A percentile compares a stretch with the other conserved stretches of the same genome.
These are phyloP conservation scores for Dipus sagitta DNA, from an alignment of 2,797 vertebrate genomes.

Conservation along the genomic window DNA sequence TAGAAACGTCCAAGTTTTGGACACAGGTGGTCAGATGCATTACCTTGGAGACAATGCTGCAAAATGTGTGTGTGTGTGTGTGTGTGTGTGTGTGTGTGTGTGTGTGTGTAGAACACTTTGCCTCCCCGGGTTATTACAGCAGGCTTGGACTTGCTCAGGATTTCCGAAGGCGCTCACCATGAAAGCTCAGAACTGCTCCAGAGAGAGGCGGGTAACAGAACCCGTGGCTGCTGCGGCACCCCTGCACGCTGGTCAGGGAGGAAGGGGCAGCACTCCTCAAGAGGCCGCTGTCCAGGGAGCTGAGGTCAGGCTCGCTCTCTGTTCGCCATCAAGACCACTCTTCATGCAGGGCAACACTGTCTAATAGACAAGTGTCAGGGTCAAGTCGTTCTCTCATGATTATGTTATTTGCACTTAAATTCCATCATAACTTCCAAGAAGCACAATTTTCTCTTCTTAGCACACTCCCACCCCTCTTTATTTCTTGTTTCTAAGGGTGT, in stretches of 20 bases:
- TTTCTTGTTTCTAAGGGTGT: conserved; percentile 21
- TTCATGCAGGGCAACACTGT: not conserved
- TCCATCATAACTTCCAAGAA: not conserved
- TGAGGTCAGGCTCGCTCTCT: not conserved
- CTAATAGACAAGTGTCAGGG: not conserved
- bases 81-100: not conserved
- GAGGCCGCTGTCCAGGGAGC: not conserved
- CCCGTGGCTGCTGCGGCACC: not conserved
- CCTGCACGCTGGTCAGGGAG: not conserved
- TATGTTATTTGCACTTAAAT: not conserved
- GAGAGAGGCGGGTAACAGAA: not conserved
- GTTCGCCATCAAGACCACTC: not conserved
- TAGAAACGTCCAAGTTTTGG: not conserved
- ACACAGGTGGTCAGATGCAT: not conserved
- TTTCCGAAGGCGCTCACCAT: not conserved
- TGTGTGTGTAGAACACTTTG: not conserved
- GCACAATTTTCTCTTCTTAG: not conserved
- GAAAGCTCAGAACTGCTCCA: not conserved
- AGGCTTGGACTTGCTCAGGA: conserved; percentile 17
- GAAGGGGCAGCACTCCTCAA: not conserved
- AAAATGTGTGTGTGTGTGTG: not conserved
- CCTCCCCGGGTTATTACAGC: not conserved
- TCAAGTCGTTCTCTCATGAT: conserved; percentile 1
- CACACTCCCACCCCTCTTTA: not conserved
- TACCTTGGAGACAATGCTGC: not conserved